Evolutionary conservation across 1,140 invertebrate genomes (phyloP).

Genomic region (Eumaeus atala): DNA sequence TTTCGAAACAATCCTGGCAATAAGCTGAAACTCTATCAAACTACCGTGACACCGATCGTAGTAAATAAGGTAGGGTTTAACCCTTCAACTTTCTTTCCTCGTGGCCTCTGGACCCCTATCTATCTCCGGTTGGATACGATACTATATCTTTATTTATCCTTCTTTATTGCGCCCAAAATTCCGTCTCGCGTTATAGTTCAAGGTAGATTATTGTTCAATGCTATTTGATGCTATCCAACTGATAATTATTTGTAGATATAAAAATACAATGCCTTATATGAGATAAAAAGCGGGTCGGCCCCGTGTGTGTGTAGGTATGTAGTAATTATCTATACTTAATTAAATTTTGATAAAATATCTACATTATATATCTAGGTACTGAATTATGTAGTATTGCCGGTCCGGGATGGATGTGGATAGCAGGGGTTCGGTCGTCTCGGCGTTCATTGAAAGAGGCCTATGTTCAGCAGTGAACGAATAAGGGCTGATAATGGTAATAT

Average conservation of each 20-base stretch:
- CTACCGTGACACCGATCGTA: conserved; percentile 33
- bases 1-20: conserved; percentile 17
- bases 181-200: conserved; percentile 42
- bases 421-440: too few relatives aligned
- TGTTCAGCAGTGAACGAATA: too few relatives aligned
- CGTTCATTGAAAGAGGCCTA: too few relatives aligned
- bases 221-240: conserved; percentile 25
- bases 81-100: conserved; percentile 49
- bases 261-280: too few relatives aligned
- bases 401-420: too few relatives aligned
- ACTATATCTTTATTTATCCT: conserved; percentile 54
- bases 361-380: too few relatives aligned
- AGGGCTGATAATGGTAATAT: too few relatives aligned
- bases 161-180: conserved; percentile 45
- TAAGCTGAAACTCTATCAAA: conserved; percentile 51
- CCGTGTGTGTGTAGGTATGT: too few relatives aligned
- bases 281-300: too few relatives aligned
- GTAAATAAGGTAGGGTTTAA: conserved; percentile 49
- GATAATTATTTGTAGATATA: conserved; percentile 13
- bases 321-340: too few relatives aligned
- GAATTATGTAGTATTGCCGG: too few relatives aligned
- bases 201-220: conserved; percentile 31
- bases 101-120: conserved; percentile 44
- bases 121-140: conserved; percentile 50
- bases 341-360: too few relatives aligned